Conservation (phyloP, 2,888 invertebrate species). For the Cheilosia grossa region DNA sequence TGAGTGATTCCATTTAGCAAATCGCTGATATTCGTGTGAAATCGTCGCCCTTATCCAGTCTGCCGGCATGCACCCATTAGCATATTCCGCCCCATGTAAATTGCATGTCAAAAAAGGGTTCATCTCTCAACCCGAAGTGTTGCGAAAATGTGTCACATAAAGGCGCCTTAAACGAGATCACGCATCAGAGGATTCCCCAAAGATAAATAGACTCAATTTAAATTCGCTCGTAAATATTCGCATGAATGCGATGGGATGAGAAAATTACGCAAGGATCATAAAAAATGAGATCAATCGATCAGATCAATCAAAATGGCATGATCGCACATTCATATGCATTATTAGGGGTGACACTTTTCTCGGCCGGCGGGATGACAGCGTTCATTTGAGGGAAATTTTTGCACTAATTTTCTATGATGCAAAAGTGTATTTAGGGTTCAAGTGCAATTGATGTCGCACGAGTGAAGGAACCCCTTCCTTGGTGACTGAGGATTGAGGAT, state of each 20-base stretch:
- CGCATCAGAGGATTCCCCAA: slow-evolving; percentile 24
- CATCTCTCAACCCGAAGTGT: slow-evolving; percentile 29
- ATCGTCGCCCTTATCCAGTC: slow-evolving; percentile 50
- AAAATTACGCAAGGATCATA: not conserved
- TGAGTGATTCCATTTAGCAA: slow-evolving; percentile 66
- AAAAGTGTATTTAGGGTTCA: slow-evolving; percentile 5
- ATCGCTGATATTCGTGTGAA: slow-evolving; percentile 71
- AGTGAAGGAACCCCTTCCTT: slow-evolving; percentile 13
- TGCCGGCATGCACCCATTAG: slow-evolving; percentile 45
- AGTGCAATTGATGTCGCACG: slow-evolving; percentile 37
- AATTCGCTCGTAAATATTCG: slow-evolving; percentile 50
- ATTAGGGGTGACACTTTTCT: slow-evolving; percentile 32
- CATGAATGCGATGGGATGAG: slow-evolving; percentile 19
- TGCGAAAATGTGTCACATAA: slow-evolving; percentile 45
- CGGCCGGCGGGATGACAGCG: not conserved
- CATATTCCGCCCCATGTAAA: slow-evolving; percentile 61
- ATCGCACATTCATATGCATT: slow-evolving; percentile 15
- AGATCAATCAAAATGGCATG: slow-evolving; percentile 50
- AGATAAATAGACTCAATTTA: slow-evolving; percentile 50
- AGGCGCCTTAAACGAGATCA: slow-evolving; percentile 41
- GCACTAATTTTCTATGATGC: slow-evolving; percentile 22
- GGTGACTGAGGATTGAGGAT: not conserved
- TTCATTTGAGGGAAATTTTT: slow-evolving; percentile 41
- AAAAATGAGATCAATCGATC: slow-evolving; percentile 46
- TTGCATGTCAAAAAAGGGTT: slow-evolving; percentile 58